These are phyloP conservation scores for Alviniconcha marisindica DNA, from an alignment of 1,140 invertebrate genomes.

Conservation along the genomic window DNA sequence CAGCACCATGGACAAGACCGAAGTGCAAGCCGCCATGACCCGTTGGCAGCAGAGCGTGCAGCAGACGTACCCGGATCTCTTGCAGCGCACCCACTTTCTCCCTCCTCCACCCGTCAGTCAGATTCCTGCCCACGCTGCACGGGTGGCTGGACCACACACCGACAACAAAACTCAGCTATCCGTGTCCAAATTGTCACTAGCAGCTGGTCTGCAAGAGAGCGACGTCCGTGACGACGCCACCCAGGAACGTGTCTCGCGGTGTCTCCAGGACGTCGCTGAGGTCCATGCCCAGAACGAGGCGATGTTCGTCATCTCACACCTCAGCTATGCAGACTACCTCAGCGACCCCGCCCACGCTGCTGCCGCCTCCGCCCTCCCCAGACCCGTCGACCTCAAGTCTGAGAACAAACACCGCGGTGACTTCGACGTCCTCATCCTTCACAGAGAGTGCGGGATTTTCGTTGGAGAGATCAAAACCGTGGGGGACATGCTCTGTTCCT, in stretches of 20 bases:
- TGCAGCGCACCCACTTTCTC: neutral
- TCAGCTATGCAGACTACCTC: neutral
- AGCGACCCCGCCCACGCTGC: neutral
- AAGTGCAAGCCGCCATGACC: neutral
- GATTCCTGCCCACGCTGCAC: neutral
- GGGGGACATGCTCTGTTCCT: neutral
- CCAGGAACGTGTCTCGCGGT: neutral
- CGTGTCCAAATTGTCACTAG: neutral
- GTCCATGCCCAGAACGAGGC: neutral
- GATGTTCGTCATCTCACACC: neutral
- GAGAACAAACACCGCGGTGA: neutral
- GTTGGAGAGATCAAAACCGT: neutral
- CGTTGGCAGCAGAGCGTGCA: neutral
- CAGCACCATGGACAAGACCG: too few relatives aligned
- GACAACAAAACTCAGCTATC: neutral
- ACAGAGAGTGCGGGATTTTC: neutral
- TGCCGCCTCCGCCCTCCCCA: neutral
- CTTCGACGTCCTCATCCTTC: neutral
- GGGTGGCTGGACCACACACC: neutral
- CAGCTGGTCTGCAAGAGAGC: neutral
- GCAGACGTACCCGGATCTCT: neutral
- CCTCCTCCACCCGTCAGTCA: neutral
- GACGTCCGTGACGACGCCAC: neutral
- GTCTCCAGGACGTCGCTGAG: neutral
- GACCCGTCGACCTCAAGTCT: neutral